Percentiles rank a stretch among this genome's conserved stretches.
phyloP scores from a whole-genome alignment of 2,113 vertebrate species.

The Eulacestoma nigropectus region DNA sequence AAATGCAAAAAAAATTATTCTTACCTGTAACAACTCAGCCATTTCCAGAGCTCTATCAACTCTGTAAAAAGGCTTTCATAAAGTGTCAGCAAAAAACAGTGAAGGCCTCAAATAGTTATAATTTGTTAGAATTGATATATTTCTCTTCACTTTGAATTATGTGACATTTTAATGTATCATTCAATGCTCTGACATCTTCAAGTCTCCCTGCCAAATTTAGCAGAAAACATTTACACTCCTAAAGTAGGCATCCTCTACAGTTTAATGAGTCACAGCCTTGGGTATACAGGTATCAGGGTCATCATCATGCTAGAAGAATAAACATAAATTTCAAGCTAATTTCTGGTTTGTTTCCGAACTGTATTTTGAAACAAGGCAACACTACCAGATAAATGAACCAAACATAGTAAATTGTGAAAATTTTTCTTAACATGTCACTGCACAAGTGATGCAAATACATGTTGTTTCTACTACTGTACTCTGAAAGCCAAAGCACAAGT shows the following conservation, averaged over 20 bases:
- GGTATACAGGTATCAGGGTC: not conserved
- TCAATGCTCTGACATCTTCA: not conserved
- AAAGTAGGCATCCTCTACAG: not conserved
- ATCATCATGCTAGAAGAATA: not conserved
- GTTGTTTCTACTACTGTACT: not conserved
- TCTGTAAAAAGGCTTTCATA: not conserved
- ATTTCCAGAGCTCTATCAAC: not conserved
- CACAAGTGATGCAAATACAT: not conserved
- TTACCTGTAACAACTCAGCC: not conserved
- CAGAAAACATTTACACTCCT: not conserved
- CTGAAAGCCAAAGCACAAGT: not conserved
- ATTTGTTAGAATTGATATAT: not conserved
- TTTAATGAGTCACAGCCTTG: not conserved
- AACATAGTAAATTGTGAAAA: not conserved
- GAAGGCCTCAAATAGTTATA: not conserved
- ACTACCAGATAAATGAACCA: not conserved
- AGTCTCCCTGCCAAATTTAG: not conserved
- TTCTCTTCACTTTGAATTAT: not conserved
- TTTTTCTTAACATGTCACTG: not conserved
- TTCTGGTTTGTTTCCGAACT: not conserved
- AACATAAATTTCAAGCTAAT: not conserved
- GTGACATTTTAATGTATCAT: not conserved
- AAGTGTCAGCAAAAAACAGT: not conserved
- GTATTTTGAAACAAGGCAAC: not conserved
- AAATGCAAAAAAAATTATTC: not conserved